phyloP scores from a whole-genome alignment of 2,888 invertebrate species.

The Diaperis boleti region DNA sequence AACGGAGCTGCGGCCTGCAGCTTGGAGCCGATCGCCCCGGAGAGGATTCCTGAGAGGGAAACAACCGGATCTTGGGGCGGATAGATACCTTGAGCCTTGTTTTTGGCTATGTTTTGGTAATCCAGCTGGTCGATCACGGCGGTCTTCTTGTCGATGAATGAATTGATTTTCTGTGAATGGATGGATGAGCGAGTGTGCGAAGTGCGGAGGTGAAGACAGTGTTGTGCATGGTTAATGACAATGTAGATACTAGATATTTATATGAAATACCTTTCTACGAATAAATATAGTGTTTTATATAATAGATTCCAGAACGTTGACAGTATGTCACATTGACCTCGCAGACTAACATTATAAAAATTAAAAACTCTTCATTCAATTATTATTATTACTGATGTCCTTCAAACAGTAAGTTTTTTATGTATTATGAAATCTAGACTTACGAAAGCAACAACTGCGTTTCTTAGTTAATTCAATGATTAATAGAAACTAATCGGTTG shows the following conservation, averaged over 20 bases:
- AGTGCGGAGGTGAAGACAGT: slow-evolving; percentile 6
- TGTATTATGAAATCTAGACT: no score
- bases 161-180: slow-evolving; percentile 82
- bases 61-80: slow-evolving; percentile 67
- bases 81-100: slow-evolving; percentile 80
- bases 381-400: no score
- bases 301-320: no score
- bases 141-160: slow-evolving; percentile 84
- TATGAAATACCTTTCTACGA: no score
- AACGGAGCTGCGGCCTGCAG: slow-evolving; percentile 67
- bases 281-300: no score
- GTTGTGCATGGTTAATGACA: slow-evolving; percentile 2
- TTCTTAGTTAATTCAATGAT: no score
- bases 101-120: slow-evolving; percentile 80
- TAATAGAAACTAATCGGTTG: no score
- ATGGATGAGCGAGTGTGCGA: slow-evolving; percentile 23
- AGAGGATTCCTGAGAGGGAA: slow-evolving; percentile 75
- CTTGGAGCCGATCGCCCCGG: slow-evolving; percentile 79
- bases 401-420: no score
- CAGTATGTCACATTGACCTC: no score
- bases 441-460: no score
- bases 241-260: background rate
- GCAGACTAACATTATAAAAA: no score
- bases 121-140: slow-evolving; percentile 78
- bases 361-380: no score